Percentiles rank a stretch among this genome's conserved stretches.
Conservation (phyloP, 2,797 vertebrate genomes). For the Etheostoma nigrum region DNA sequence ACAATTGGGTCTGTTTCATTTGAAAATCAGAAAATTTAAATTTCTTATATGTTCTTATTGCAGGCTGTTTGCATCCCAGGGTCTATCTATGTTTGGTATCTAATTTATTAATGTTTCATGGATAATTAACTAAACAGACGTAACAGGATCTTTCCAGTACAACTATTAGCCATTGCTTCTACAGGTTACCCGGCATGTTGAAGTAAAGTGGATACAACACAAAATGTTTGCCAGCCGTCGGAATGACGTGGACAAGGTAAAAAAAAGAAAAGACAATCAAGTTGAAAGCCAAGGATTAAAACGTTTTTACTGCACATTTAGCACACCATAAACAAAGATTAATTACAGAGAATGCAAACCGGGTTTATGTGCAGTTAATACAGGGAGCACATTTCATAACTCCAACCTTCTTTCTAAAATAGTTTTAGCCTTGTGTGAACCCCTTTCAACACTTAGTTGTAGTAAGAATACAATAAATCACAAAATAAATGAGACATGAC, state of each 20-base stretch:
- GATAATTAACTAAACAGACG: neutral
- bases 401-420: too few species aligned
- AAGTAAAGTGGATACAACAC: conserved; percentile 2
- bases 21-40: neutral
- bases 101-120: neutral
- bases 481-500: too few species aligned
- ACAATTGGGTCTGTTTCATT: neutral
- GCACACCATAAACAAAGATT: neutral
- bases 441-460: too few species aligned
- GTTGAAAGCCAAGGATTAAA: neutral
- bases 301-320: neutral
- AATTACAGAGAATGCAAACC: neutral
- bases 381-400: neutral
- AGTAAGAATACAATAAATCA: too few species aligned
- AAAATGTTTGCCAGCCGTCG: conserved; percentile 1
- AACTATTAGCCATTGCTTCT: conserved; percentile 11
- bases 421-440: too few species aligned
- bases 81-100: neutral
- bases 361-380: neutral
- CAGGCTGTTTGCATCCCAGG: neutral
- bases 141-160: neutral
- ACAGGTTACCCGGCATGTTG: conserved; percentile 21
- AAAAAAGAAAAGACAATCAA: neutral
- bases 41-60: neutral
- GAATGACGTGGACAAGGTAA: conserved; percentile 19